These are phyloP conservation scores for Patella ulyssiponensis DNA, from an alignment of 2,888 invertebrate species.

Conservation along the genomic window DNA sequence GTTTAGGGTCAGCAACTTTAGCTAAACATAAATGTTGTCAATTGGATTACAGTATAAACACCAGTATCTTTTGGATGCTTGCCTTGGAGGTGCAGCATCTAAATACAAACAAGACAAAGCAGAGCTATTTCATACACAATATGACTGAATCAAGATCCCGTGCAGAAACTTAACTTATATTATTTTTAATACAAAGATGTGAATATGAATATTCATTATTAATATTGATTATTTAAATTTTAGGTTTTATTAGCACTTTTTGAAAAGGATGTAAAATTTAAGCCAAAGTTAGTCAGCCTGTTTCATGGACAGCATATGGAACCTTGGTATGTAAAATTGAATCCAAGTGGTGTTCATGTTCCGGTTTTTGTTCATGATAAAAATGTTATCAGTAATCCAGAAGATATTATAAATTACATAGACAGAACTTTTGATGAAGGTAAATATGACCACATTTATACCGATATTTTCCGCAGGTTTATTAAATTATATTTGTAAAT, in stretches of 20 bases:
- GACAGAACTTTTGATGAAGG: conserved; percentile 48
- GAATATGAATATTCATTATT: background rate
- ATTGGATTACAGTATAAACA: no score
- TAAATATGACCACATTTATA: conserved; percentile 21
- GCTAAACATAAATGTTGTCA: no score
- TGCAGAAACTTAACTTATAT: no score
- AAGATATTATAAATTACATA: conserved; percentile 56
- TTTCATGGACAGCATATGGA: conserved; percentile 64
- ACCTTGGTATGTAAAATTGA: conserved; percentile 63
- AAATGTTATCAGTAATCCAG: conserved; percentile 53
- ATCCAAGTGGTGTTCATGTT: conserved; percentile 61
- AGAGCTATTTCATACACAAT: no score
- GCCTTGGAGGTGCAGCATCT: no score
- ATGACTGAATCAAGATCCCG: no score
- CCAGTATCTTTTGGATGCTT: no score
- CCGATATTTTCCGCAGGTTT: no score
- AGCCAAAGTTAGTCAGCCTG: conserved; percentile 57
- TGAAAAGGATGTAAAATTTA: conserved; percentile 60
- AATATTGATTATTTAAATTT: conserved; percentile 4
- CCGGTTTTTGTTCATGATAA: conserved; percentile 58
- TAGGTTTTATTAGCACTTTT: conserved; percentile 61
- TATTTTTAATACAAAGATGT: no score
- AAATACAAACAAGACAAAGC: no score
- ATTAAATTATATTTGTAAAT: no score
- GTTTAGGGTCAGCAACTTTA: no score